Conservation (phyloP, 2,113 vertebrate genomes). For the Ictidomys tridecemlineatus region DNA sequence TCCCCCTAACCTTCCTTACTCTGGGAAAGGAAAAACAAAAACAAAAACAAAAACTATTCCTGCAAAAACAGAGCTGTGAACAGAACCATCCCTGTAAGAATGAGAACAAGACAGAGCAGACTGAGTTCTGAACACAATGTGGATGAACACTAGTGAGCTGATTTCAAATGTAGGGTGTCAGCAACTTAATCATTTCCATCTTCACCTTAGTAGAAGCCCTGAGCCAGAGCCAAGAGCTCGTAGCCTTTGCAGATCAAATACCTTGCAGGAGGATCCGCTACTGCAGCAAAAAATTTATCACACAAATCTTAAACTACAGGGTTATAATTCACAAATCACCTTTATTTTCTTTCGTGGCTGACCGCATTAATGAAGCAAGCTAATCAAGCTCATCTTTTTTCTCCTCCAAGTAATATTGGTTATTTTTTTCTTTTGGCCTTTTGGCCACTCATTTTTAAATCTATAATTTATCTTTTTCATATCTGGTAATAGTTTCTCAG, state of each 20-base stretch:
- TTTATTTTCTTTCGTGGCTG: constrained; percentile 31
- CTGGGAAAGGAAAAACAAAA: neutral
- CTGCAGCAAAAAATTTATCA: neutral
- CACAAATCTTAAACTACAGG: neutral
- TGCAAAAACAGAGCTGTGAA: neutral
- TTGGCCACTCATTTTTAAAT: neutral
- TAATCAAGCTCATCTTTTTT: constrained; percentile 40
- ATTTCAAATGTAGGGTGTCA: neutral
- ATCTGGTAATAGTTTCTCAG: constrained; percentile 23
- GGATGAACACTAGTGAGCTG: neutral
- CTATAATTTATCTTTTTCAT: constrained; percentile 32
- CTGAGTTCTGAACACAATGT: neutral
- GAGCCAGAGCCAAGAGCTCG: neutral
- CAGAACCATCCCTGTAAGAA: neutral
- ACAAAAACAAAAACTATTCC: neutral
- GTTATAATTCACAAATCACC: neutral
- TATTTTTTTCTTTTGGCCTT: neutral
- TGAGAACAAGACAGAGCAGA: neutral
- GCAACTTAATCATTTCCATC: neutral
- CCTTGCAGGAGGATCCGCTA: neutral
- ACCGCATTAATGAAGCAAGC: neutral
- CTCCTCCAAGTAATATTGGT: neutral
- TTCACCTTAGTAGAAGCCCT: neutral
- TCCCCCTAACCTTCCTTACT: neutral
- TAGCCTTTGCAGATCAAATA: neutral